Base-by-base conservation (phyloP, 53 echinoderm and acorn worm genomes). In the Holothuria leucospilota region DNA sequence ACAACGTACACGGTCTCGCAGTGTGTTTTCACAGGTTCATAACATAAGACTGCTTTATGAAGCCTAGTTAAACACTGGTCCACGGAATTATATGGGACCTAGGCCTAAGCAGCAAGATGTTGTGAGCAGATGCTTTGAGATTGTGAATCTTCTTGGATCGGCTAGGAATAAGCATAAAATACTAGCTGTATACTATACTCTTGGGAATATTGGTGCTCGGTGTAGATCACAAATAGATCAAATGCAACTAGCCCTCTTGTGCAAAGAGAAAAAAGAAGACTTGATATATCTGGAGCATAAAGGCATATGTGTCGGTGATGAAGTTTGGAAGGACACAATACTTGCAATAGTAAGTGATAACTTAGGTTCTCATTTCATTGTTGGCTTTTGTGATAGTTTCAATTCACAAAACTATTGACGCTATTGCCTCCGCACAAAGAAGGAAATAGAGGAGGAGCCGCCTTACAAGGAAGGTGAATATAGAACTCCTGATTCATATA, bases 61-160 rank as follows among this genome's bases (percentile, higher is more conserved):
- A n/a, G n/a, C n/a, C n/a, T n/a, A n/a, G n/a, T n/a, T n/a, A n/a
- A n/a, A n/a, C n/a, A n/a, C n/a, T n/a, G n/a, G n/a, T n/a, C n/a
- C n/a, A n/a, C n/a, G n/a, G n/a, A n/a, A n/a, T n/a, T 59, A 62
- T n/a, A n/a, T n/a, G n/a, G n/a, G n/a, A n/a, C n/a, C n/a, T n/a
- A n/a, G n/a, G n/a, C n/a, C n/a, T n/a, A n/a, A n/a, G n/a, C n/a
- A n/a, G n/a, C n/a, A n/a, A n/a, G n/a, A n/a, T n/a, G n/a, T n/a
- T n/a, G n/a, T n/a, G n/a, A n/a, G n/a, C n/a, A n/a, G n/a, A n/a
- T n/a, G n/a, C n/a, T 94, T 94, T 85, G 89, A 94, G 49, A 66
- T 94, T n/a, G 89, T 89, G 10, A 94, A 94, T 61, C 89, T 89
- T 26, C 85, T 94, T 25, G 94, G 94, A 28, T 89, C 89, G 18